Base-by-base conservation (phyloP, 2,113 vertebrate species). In the Callipepla squamata region DNA sequence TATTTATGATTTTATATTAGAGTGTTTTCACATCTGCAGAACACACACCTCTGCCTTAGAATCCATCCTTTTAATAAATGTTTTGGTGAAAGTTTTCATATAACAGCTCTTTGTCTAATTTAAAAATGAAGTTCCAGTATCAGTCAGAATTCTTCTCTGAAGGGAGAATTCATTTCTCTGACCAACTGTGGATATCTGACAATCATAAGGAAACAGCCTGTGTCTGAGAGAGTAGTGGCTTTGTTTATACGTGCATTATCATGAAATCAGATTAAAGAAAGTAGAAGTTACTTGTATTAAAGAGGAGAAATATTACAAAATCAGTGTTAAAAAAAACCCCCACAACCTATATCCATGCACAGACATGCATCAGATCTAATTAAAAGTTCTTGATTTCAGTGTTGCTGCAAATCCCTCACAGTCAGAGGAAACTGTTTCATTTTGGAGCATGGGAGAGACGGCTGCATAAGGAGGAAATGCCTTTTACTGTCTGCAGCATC, bases 11-110 rank as follows among this genome's bases (percentile, higher is more conserved):
- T 65, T 40, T 51, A 30, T 22, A 40, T 91, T 83, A 65, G 61
- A 83, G 40, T 77, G 59, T 40, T 94, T 40, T 40, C 70, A 94
- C 93, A 92, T 82, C 87, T 91, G 79, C 57, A 32, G 12, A 94
- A 72, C 91, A 91, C 85, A 90, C 13, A 1, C 15, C 28, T 36
- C 18, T 50, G 51, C 1, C 1, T 73, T 77, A 30, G 50, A 59
- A 50, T 85, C 87, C 63, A 83, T 80, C 68, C 82, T 83, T 89
- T 45, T 32, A 87, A 80, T 85, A 88, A 95, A 83, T 1, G 13
- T 40, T 66, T 85, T 25, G 45, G 72, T 93, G 82, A 77, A 94
- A 87, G 50, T 85, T 95, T 90, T 88, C 1, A 0, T 59, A 34
- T n/a, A 83, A 32, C 65, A 91, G 50, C 53, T 81, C 85, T 91